phyloP scores from a whole-genome alignment of 2,113 vertebrate species.

The Notarius quadriscutis region DNA sequence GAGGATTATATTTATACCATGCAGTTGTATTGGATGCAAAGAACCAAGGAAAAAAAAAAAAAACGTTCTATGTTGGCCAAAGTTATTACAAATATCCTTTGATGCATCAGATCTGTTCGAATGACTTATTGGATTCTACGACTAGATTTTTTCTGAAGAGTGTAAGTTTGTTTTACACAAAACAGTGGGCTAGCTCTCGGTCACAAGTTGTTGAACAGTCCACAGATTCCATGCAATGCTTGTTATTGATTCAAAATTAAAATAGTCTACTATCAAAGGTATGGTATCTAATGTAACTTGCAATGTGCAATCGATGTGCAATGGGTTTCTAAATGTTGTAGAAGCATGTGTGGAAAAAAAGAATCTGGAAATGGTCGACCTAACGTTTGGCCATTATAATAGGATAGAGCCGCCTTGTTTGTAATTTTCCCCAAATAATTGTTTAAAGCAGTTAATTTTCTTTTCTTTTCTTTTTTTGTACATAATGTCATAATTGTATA shows the following conservation, averaged over 20 bases:
- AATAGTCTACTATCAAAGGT: conserved; percentile 57
- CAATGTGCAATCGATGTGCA: conserved; percentile 68
- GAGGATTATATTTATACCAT: background rate
- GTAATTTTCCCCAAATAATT: conserved; percentile 70
- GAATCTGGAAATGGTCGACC: conserved; percentile 58
- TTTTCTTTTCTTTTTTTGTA: conserved; percentile 74
- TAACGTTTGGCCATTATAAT: conserved; percentile 57
- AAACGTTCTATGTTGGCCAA: background rate
- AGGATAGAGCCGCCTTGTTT: conserved; percentile 70
- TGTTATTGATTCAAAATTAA: conserved; percentile 63
- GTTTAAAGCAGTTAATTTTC: conserved; percentile 72
- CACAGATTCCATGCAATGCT: conserved; percentile 67
- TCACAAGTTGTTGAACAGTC: conserved; percentile 78
- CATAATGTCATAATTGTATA: conserved; percentile 76
- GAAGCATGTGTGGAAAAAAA: conserved; percentile 71
- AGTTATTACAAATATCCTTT: background rate
- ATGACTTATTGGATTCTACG: background rate
- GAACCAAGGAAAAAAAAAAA: background rate
- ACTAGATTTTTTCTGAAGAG: background rate
- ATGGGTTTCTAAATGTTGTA: conserved; percentile 74
- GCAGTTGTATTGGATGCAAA: background rate
- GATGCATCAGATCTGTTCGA: background rate
- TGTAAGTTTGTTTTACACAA: background rate
- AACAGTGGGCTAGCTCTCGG: conserved; percentile 9
- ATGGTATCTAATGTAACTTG: conserved; percentile 70